phyloP scores from a whole-genome alignment of 2,797 vertebrate genomes.

The Protosalanx chinensis region DNA sequence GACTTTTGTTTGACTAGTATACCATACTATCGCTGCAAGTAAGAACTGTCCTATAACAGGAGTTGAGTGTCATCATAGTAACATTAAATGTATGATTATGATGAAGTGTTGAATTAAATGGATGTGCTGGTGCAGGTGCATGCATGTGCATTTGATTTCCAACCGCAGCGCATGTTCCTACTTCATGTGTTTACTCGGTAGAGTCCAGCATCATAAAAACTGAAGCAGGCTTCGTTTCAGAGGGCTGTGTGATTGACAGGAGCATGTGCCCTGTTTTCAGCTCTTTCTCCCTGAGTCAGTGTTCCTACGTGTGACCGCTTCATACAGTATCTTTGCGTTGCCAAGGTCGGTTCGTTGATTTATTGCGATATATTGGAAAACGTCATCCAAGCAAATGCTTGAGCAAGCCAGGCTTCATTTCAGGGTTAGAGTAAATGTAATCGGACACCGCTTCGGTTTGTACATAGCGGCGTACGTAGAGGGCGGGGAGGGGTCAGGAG shows the following conservation, averaged over 20 bases:
- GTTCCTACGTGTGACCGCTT: constrained; percentile 8
- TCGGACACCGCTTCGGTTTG: constrained; percentile 36
- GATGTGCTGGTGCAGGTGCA: background rate
- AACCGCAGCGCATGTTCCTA: no score
- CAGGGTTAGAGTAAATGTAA: constrained; percentile 60
- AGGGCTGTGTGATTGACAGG: constrained; percentile 48
- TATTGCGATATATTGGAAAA: constrained; percentile 22
- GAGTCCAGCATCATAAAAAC: no score
- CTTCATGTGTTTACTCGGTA: no score
- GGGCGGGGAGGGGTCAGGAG: constrained; percentile 28
- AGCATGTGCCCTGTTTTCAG: constrained; percentile 41
- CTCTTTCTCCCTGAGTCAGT: constrained; percentile 25
- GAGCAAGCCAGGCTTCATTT: constrained; percentile 41
- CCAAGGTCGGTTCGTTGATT: constrained; percentile 21
- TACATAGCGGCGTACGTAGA: constrained; percentile 25
- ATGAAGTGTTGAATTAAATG: background rate
- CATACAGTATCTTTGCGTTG: constrained; percentile 28
- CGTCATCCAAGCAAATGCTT: constrained; percentile 33
- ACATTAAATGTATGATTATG: background rate
- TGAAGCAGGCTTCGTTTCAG: no score
- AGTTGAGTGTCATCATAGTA: no score
- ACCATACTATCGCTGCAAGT: no score
- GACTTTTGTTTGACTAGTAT: no score
- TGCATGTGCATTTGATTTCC: no score
- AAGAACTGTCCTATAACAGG: no score